Conservation (phyloP, 1,140 invertebrate genomes). For the Asobara japonica region DNA sequence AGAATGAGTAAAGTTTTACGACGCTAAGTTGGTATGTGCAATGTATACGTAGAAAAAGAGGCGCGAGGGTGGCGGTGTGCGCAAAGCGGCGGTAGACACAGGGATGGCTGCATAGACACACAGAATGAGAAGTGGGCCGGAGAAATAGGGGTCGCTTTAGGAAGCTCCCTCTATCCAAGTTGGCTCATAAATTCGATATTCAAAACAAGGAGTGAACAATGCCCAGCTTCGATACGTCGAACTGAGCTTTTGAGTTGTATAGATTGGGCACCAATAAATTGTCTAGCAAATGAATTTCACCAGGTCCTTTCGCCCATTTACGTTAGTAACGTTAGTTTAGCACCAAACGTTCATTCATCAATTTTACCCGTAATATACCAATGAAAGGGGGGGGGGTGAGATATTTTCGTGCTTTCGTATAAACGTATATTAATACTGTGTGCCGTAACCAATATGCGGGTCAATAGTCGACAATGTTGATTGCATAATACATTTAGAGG, state of each 20-base stretch:
- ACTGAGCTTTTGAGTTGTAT: background rate
- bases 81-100: background rate
- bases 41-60: background rate
- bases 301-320: background rate
- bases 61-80: background rate
- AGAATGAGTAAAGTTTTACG: constrained; percentile 51
- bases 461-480: background rate
- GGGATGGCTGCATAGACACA: background rate
- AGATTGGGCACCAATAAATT: background rate
- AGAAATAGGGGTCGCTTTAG: background rate
- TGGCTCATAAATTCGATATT: constrained; percentile 57
- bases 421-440: too few species aligned
- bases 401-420: background rate
- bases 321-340: background rate
- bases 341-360: background rate
- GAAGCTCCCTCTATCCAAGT: constrained; percentile 42
- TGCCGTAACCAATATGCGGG: background rate
- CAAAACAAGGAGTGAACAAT: constrained; percentile 55
- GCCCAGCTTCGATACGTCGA: constrained; percentile 26
- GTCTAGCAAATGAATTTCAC: background rate
- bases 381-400: background rate
- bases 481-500: background rate
- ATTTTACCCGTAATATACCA: background rate
- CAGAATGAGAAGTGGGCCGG: background rate
- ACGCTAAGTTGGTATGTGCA: constrained; percentile 42